phyloP scores from a whole-genome alignment of 2,113 vertebrate species.

The Sylvilagus bachmani region DNA sequence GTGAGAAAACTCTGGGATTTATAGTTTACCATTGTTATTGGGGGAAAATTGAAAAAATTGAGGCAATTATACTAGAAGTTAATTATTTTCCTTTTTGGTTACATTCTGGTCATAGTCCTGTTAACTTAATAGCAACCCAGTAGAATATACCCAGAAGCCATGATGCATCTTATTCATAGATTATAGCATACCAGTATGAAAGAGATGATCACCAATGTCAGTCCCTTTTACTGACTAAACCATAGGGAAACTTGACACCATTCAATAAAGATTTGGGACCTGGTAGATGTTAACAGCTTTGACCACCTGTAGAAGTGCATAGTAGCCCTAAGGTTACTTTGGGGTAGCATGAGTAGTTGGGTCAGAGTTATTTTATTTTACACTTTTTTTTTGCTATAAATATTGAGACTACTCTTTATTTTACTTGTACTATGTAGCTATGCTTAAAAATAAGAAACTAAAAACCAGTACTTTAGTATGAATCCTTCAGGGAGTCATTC shows the following conservation, averaged over 20 bases:
- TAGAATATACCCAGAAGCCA: background rate
- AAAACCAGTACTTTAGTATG: background rate
- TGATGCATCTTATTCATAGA: background rate
- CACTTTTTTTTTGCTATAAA: background rate
- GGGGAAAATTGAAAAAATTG: background rate
- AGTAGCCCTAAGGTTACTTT: background rate
- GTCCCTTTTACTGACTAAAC: background rate
- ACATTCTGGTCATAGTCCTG: background rate
- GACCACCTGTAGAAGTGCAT: background rate
- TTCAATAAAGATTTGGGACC: background rate
- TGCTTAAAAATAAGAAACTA: background rate
- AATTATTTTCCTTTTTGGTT: conserved; percentile 16
- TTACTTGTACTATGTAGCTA: background rate
- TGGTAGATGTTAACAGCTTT: background rate
- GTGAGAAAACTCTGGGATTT: background rate
- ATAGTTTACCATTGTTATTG: background rate
- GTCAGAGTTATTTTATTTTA: background rate
- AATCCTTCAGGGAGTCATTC: background rate
- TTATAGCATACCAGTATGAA: background rate
- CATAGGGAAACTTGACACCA: background rate
- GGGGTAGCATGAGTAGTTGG: background rate
- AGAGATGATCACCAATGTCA: background rate
- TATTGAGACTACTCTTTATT: background rate
- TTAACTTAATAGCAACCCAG: conserved; percentile 7
- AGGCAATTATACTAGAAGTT: background rate